These are phyloP conservation scores for Cinclus cinclus DNA, from an alignment of 2,113 vertebrate species.

Conservation along the genomic window DNA sequence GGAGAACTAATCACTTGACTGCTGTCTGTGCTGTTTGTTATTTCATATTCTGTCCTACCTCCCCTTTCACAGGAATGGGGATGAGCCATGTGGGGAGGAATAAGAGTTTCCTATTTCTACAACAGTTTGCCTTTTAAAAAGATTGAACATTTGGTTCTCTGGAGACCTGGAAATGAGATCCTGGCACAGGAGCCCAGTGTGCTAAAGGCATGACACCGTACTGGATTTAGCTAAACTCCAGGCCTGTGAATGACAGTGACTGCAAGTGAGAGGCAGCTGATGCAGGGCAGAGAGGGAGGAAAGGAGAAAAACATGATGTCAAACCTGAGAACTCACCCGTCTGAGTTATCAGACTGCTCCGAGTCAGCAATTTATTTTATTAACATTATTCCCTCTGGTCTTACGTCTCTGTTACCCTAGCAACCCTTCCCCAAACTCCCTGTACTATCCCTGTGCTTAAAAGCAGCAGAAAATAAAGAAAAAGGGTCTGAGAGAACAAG, in stretches of 20 bases:
- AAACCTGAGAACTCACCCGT: conserved; percentile 22
- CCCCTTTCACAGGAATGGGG: not conserved
- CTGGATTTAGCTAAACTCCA: not conserved
- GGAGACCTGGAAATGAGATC: not conserved
- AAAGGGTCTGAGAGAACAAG: not conserved
- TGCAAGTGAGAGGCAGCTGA: conserved; percentile 16
- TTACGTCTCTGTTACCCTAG: not conserved
- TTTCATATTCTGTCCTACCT: not conserved
- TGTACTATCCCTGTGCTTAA: not conserved
- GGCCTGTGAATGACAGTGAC: not conserved
- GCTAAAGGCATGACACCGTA: not conserved
- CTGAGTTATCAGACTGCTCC: conserved; percentile 26
- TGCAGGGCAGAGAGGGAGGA: not conserved
- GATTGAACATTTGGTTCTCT: conserved; percentile 1
- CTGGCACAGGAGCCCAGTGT: not conserved
- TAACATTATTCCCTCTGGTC: conserved; percentile 45
- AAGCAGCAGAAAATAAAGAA: not conserved
- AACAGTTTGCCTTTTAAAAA: not conserved
- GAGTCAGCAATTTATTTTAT: conserved; percentile 64
- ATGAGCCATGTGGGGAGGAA: not conserved
- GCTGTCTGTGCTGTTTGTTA: not conserved
- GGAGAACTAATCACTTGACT: not conserved
- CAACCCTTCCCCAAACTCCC: conserved; percentile 47
- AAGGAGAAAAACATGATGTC: conserved; percentile 37
- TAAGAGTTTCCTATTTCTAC: not conserved